Conservation (phyloP, 2,113 vertebrate species). For the Ifrita kowaldi region DNA sequence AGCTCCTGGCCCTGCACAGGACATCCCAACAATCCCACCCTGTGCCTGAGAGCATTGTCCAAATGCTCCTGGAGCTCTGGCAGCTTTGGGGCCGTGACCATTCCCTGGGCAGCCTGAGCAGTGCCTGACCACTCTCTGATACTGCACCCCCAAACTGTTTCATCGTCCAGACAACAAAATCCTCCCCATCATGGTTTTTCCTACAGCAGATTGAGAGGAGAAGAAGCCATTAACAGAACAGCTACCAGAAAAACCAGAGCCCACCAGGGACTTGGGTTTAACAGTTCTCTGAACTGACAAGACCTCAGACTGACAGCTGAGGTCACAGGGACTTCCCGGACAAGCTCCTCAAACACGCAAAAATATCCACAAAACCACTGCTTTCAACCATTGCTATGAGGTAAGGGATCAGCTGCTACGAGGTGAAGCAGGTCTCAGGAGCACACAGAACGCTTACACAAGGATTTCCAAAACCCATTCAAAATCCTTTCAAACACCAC, state of each 20-base stretch:
- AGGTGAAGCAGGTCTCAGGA: not conserved
- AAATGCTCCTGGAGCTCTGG: not conserved
- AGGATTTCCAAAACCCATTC: not conserved
- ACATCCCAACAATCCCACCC: not conserved
- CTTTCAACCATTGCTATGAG: not conserved
- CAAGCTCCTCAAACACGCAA: not conserved
- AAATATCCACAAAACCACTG: not conserved
- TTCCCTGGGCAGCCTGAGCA: not conserved
- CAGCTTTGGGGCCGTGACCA: not conserved
- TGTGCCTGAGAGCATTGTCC: fast-evolving
- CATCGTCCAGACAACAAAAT: not conserved
- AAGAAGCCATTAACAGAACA: not conserved
- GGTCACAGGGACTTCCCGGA: fast-evolving
- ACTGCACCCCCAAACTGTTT: not conserved
- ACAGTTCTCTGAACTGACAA: not conserved
- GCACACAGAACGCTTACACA: not conserved
- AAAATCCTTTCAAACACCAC: not conserved
- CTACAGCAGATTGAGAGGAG: not conserved
- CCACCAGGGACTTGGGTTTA: not conserved
- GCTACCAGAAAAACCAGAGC: not conserved
- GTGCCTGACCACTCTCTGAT: not conserved
- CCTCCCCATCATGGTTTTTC: not conserved
- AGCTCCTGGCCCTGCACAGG: not conserved
- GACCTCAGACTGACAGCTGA: not conserved
- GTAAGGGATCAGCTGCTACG: not conserved